A percentile compares a stretch with the other conserved stretches of the same genome.
phyloP scores from a whole-genome alignment of 1,140 invertebrate genomes.

The Anthonomus grandis region DNA sequence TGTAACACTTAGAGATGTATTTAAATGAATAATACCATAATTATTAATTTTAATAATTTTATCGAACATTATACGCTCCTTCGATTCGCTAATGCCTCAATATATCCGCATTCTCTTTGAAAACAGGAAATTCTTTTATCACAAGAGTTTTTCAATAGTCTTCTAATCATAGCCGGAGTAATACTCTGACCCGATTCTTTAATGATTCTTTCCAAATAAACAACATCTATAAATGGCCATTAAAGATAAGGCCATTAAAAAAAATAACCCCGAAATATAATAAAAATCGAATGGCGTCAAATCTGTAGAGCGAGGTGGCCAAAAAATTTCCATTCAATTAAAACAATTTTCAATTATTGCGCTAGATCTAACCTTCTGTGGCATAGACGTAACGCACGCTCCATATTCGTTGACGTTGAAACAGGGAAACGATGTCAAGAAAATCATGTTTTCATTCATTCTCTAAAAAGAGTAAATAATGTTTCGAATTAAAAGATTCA shows the following conservation, averaged over 20 bases:
- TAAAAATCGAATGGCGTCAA: neutral
- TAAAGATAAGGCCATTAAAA: neutral
- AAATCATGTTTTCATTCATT: too few relatives aligned
- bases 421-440: neutral
- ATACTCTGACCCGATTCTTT: neutral
- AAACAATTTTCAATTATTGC: neutral
- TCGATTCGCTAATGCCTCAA: conserved; percentile 1
- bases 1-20: neutral
- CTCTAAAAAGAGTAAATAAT: too few relatives aligned
- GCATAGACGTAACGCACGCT: neutral
- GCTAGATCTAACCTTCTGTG: neutral
- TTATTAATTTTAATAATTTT: neutral
- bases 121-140: neutral
- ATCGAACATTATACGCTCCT: neutral
- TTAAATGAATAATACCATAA: neutral
- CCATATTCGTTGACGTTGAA: neutral
- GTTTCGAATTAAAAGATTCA: too few relatives aligned
- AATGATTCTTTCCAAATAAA: neutral
- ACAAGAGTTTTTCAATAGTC: neutral
- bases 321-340: neutral
- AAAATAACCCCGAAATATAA: neutral
- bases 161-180: neutral
- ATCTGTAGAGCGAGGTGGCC: neutral
- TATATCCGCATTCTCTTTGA: neutral
- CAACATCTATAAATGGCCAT: neutral